phyloP scores from a whole-genome alignment of 2,888 invertebrate genomes.

The Cheilosia grossa region DNA sequence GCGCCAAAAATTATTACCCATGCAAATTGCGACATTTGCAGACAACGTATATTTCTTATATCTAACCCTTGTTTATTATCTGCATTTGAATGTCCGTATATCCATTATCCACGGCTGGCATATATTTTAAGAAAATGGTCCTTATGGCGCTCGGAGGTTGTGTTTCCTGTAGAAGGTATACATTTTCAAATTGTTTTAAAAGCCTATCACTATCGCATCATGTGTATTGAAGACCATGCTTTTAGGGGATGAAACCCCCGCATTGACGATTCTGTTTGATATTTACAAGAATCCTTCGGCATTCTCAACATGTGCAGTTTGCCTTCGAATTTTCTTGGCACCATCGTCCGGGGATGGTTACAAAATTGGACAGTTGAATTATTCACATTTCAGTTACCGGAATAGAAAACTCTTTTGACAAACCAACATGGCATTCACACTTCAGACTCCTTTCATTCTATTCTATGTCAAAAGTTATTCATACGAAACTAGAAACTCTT shows the following conservation, averaged over 20 bases:
- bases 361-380: background rate
- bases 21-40: constrained; percentile 71
- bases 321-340: background rate
- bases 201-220: constrained; percentile 25
- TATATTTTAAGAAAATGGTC: constrained; percentile 27
- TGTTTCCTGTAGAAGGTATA: constrained; percentile 17
- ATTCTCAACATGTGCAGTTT: background rate
- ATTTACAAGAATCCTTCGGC: background rate
- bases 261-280: background rate
- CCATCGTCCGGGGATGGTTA: background rate
- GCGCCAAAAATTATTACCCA: constrained; percentile 70
- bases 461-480: constrained; percentile 4
- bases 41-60: background rate
- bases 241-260: constrained; percentile 20
- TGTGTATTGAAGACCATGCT: constrained; percentile 18
- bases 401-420: too few species aligned
- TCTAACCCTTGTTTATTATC: constrained; percentile 43
- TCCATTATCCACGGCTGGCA: constrained; percentile 29
- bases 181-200: constrained; percentile 21
- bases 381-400: too few species aligned
- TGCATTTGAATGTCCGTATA: constrained; percentile 19
- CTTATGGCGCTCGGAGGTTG: constrained; percentile 20
- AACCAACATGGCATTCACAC: background rate
- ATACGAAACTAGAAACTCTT: constrained; percentile 1
- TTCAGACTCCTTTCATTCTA: background rate